Conservation (phyloP, 2,797 vertebrate species). For the Molossus molossus region DNA sequence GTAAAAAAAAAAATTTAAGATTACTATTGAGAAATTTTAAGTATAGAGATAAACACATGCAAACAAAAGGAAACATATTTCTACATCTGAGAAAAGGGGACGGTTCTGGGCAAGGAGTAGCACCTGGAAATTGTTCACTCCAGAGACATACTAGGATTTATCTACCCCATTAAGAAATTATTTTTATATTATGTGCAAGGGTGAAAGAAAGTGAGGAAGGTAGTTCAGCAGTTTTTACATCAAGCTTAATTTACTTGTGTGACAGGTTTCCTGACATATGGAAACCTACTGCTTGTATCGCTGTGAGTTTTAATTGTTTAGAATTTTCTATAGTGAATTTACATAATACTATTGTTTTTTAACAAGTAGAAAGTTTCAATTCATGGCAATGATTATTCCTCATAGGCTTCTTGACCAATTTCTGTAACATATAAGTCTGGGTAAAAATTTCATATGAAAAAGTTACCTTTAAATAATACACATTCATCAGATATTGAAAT, state of each 20-base stretch:
- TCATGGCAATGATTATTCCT: conserved; percentile 27
- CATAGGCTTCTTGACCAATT: conserved; percentile 42
- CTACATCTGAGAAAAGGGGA: not conserved
- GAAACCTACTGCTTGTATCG: not conserved
- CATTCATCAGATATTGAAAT: conserved; percentile 66
- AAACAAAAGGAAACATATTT: conserved; percentile 15
- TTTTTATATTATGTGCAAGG: not conserved
- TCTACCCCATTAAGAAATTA: not conserved
- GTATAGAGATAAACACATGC: not conserved
- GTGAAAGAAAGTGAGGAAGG: not conserved
- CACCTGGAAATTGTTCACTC: not conserved
- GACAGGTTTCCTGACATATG: not conserved
- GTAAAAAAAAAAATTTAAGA: not conserved
- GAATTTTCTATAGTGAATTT: conserved; percentile 18
- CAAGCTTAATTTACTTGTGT: not conserved
- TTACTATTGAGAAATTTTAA: not conserved
- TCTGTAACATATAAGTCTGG: conserved; percentile 31
- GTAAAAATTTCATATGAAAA: conserved; percentile 64
- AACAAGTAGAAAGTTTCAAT: conserved; percentile 46
- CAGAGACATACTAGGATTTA: not conserved
- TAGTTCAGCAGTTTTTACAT: conserved; percentile 18
- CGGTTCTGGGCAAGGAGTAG: not conserved
- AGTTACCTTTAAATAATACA: conserved; percentile 60
- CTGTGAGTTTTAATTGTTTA: conserved; percentile 34
- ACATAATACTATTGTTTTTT: not conserved